Evolutionary conservation across 2,888 invertebrate genomes (phyloP).

Genomic region (Oeneis ivallda): DNA sequence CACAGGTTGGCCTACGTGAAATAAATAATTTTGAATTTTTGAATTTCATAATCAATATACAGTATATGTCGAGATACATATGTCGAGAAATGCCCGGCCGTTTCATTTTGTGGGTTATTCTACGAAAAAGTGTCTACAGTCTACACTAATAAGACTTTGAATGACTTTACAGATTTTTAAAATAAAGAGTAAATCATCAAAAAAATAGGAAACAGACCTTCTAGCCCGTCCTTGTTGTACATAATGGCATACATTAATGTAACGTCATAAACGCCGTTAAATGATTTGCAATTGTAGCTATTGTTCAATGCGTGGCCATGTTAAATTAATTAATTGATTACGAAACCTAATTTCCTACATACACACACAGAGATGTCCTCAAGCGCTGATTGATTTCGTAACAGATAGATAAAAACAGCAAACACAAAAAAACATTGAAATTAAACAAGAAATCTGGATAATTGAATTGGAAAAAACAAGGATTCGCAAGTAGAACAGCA

Average conservation of each 20-base stretch:
- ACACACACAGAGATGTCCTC: neutral
- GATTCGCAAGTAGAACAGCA: neutral
- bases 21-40: too few relatives aligned
- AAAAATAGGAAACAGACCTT: neutral
- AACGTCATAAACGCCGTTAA: conserved; percentile 4
- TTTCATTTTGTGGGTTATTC: too few relatives aligned
- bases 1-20: too few relatives aligned
- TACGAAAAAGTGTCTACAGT: neutral
- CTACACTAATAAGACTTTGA: neutral
- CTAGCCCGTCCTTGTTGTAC: neutral
- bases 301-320: neutral
- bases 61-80: too few relatives aligned
- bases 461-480: neutral
- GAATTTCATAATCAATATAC: too few relatives aligned
- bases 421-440: neutral
- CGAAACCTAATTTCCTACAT: conserved; percentile 8
- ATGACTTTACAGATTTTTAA: neutral
- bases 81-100: too few relatives aligned
- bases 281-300: conserved; percentile 1
- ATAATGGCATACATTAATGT: neutral
- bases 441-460: neutral
- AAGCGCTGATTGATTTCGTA: conserved; percentile 1
- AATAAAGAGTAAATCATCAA: neutral
- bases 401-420: neutral
- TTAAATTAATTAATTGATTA: conserved; percentile 3